These are phyloP conservation scores for Heliconius melpomene DNA, from an alignment of 1,140 invertebrate genomes.

Conservation along the genomic window DNA sequence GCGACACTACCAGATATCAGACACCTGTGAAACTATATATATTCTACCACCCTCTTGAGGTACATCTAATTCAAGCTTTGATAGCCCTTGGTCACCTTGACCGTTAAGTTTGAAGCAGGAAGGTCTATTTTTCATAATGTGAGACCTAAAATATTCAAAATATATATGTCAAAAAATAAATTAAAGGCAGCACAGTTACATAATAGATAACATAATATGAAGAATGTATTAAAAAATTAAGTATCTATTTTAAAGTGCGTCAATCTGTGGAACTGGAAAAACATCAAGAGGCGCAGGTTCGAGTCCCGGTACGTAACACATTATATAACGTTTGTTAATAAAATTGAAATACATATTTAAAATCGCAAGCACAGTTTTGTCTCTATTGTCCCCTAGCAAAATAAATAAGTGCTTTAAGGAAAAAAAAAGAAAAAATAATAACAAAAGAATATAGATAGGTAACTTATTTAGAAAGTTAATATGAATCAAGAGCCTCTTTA, in stretches of 20 bases:
- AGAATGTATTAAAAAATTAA: not conserved
- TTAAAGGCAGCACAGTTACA: not conserved
- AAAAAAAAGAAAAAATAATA: not conserved
- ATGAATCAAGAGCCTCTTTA: not conserved
- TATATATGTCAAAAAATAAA: not conserved
- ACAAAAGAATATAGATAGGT: not conserved
- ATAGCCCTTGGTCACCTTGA: not conserved
- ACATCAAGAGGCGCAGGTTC: too few relatives aligned
- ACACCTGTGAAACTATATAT: not conserved
- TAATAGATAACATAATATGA: not conserved
- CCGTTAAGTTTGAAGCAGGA: not conserved
- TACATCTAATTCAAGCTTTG: not conserved
- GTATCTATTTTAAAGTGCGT: not conserved
- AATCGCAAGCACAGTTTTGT: too few relatives aligned
- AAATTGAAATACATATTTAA: too few relatives aligned
- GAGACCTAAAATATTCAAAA: too few relatives aligned
- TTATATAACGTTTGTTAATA: too few relatives aligned
- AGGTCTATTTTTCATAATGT: too few relatives aligned
- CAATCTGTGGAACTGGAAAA: not conserved
- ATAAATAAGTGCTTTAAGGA: not conserved
- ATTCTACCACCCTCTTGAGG: not conserved
- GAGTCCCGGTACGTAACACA: too few relatives aligned
- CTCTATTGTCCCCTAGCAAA: too few relatives aligned
- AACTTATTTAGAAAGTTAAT: slow-evolving; percentile 5
- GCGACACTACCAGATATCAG: too few relatives aligned